Base-by-base conservation (phyloP, 2,113 vertebrate genomes). In the Tupaia chinensis region DNA sequence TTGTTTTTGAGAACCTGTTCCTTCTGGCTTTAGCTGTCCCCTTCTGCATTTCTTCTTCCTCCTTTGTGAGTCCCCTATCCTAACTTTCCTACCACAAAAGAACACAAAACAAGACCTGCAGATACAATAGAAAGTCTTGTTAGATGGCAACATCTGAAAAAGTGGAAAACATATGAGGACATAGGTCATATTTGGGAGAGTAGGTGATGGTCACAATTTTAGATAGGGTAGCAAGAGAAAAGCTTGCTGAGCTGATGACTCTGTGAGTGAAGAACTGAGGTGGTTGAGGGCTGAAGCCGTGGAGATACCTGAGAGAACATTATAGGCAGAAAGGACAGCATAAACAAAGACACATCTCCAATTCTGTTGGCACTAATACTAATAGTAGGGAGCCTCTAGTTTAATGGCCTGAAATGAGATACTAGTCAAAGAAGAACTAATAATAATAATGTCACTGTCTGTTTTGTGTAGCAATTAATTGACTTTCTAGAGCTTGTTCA, bases 331-430 rank as follows among this genome's bases (percentile, higher is more conserved):
- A 83, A 22, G 44, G 54, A 56, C 7, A 66, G n/a, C 16, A 14
- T 20, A 25, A 25, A 13, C 17, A 32, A 63, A 60, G 29, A 6
- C 11, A 19, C 27, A 23, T 78, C 6, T 19, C 53, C 89, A 85
- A 23, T 83, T 23, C 14, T 6, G 44, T 3, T 61, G 63, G 56
- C 56, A 54, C 12, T 16, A 20, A 93, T 73, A 63, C 72, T 93
- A 66, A 58, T 25, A 82, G 32, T 34, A 19, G 6, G 53, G 27
- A 81, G 0, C 74, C 84, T 91, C 91, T 63, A 53, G 44, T 88
- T 85, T 88, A 93, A 95, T 78, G 83, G 44, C 72, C 56, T 69
- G 20, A 84, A 91, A 32, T 27, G 61, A 81, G 91, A 77, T 68
- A 69, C 69, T 93, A 68, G 88, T 89, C 58, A 77, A 83, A 91